Evolutionary conservation across 2,113 vertebrate species (phyloP), one percentile per base, ranked within the genome.

Genomic region (Eurypyga helias): DNA sequence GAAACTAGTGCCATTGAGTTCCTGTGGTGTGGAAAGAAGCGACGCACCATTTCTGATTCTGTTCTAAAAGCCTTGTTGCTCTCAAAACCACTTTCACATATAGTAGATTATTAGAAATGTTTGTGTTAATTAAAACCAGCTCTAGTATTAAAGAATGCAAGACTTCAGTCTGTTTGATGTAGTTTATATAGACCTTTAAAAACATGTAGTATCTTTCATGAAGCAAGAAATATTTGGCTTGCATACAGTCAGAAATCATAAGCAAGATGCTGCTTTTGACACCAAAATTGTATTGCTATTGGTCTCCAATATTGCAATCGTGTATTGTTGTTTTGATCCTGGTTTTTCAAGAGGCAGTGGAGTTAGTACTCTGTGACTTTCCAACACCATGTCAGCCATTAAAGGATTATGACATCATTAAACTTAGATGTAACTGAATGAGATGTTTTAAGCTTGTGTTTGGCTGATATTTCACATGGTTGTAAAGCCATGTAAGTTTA

Each of bases 211-310:
- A 5, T 24, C 34, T 79, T 78, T 48, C 65, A 23, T 70, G 77
- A 94, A 45, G 31, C 76, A 91, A 87, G 84, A 88, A 94, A 49
- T 96, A 61, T 49, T 90, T 87, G 91, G 49, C 80, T 80, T 87
- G 24, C 8, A 20, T 69, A 14, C 52, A 57, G 38, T 75, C 81
- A 86, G 77, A 87, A 48, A 58, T 85, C 64, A 62, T 73, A 93
- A 93, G 58, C 41, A 93, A 93, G 83, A n/a, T 43, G 34, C 87
- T 84, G 61, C 9, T 78, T 25, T 85, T 90, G 73, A 41, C 64
- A 87, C 23, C 13, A 73, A 66, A 73, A 52, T 9, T 43, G 23
- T 79, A 18, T 72, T 18, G 6, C 10, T 57, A 0, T 70, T 89
- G 20, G 62, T 76, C 41, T 73, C 21, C n/a, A 26, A 0, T 46